phyloP scores from a whole-genome alignment of 2,797 vertebrate species.

The Micropoecilia bifurca region DNA sequence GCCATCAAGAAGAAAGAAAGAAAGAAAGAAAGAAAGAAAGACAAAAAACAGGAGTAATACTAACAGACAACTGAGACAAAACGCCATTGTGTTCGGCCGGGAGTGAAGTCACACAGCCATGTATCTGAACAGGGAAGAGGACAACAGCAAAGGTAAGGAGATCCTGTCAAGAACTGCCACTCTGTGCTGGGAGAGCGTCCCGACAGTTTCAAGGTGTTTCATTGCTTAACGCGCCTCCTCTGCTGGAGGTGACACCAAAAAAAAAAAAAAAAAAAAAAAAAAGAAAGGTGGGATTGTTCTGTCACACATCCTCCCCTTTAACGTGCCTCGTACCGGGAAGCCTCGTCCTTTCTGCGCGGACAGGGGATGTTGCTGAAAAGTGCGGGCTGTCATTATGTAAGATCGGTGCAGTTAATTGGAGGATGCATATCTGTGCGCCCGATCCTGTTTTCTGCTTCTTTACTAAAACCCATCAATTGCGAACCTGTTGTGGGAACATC shows the following conservation, averaged over 20 bases:
- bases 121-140: slow-evolving; percentile 87
- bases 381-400: slow-evolving; percentile 77
- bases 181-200: slow-evolving; percentile 48
- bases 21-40: neutral
- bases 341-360: slow-evolving; percentile 32
- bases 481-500: slow-evolving; percentile 50
- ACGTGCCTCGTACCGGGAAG: slow-evolving; percentile 11
- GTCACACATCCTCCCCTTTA: slow-evolving; percentile 27
- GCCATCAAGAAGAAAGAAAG: slow-evolving; percentile 8
- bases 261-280: slow-evolving; percentile 4
- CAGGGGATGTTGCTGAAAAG: slow-evolving; percentile 59
- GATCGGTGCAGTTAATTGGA: slow-evolving; percentile 70
- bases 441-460: slow-evolving; percentile 29
- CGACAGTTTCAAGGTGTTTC: slow-evolving; percentile 74
- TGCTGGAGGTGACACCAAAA: slow-evolving; percentile 37
- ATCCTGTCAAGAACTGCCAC: slow-evolving; percentile 49
- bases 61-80: slow-evolving; percentile 42
- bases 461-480: slow-evolving; percentile 23
- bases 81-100: slow-evolving; percentile 57
- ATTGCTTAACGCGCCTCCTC: slow-evolving; percentile 39
- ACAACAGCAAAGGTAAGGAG: slow-evolving; percentile 84
- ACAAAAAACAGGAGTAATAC: slow-evolving; percentile 56
- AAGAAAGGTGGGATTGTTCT: slow-evolving; percentile 47
- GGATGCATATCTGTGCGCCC: slow-evolving; percentile 39
- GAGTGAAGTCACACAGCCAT: slow-evolving; percentile 81